Conservation (phyloP, 2,113 vertebrate species). For the Mastomys coucha region DNA sequence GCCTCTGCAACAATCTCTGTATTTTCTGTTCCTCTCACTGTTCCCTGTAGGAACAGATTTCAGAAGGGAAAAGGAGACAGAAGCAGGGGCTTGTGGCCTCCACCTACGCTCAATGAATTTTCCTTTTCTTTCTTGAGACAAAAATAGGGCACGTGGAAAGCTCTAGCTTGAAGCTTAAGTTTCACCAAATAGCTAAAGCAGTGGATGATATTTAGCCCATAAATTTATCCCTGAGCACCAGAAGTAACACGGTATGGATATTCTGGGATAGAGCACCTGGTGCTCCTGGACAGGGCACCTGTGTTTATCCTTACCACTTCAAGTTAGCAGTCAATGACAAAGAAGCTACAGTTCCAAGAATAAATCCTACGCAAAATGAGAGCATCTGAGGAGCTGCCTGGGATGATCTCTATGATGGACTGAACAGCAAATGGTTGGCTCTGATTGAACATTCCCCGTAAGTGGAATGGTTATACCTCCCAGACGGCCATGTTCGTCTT, state of each 20-base stretch:
- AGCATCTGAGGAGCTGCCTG: neutral
- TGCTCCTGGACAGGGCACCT: neutral
- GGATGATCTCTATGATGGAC: neutral
- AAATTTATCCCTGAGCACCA: neutral
- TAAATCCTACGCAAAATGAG: neutral
- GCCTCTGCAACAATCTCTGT: neutral
- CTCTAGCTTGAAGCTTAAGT: slow-evolving; percentile 32
- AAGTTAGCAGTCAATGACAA: slow-evolving; percentile 36
- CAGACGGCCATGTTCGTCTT: neutral
- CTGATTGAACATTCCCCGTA: neutral
- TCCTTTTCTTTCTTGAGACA: neutral
- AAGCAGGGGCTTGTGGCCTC: neutral
- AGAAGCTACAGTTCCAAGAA: slow-evolving; percentile 4
- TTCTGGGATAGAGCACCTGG: too few species aligned
- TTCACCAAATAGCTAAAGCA: slow-evolving; percentile 20
- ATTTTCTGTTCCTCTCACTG: neutral
- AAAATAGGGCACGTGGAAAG: neutral
- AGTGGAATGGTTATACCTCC: neutral
- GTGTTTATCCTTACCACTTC: neutral
- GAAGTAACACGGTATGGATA: neutral
- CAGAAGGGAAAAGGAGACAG: neutral
- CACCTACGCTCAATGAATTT: neutral
- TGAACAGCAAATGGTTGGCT: neutral
- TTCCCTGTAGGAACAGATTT: neutral
- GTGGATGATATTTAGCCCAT: neutral